These are phyloP conservation scores for Notospermus geniculatus DNA, from an alignment of 1,140 invertebrate species.

Conservation along the genomic window DNA sequence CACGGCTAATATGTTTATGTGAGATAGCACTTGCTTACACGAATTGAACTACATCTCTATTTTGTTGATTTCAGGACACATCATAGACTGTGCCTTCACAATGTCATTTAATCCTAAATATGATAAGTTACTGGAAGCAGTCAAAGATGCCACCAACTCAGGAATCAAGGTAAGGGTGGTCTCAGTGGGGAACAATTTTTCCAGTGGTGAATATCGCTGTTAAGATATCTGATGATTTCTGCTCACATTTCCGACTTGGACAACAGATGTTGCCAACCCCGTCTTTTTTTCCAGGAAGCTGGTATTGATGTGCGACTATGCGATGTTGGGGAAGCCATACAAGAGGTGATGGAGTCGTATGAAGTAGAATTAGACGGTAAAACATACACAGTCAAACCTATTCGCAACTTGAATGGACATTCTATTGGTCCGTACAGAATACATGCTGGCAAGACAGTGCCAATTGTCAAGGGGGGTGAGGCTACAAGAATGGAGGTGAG, in stretches of 20 bases:
- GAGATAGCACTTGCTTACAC: no score
- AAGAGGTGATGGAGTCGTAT: slow-evolving; percentile 99
- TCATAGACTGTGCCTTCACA: slow-evolving; percentile 99
- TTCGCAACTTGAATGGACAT: slow-evolving; percentile 97
- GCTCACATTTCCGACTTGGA: no score
- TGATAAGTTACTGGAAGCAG: slow-evolving; percentile 91
- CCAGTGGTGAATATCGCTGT: no score
- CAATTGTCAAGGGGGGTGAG: slow-evolving; percentile 98
- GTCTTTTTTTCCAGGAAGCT: slow-evolving; percentile 61
- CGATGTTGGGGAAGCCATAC: slow-evolving; percentile 95
- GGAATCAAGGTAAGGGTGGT: slow-evolving; percentile 71
- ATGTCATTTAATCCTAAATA: slow-evolving; percentile 95
- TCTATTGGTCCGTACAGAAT: slow-evolving; percentile 96
- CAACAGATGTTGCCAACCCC: no score
- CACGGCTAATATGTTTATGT: no score
- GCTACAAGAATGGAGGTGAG: slow-evolving; percentile 88
- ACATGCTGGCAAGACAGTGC: slow-evolving; percentile 98
- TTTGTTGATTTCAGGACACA: slow-evolving; percentile 65
- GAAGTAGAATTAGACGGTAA: slow-evolving; percentile 98
- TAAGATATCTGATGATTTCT: no score
- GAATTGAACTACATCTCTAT: no score
- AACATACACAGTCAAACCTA: slow-evolving; percentile 89
- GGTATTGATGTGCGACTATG: slow-evolving; percentile 97
- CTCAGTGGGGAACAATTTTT: neutral
- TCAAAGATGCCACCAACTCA: slow-evolving; percentile 96